Conservation (phyloP, 2,888 invertebrate genomes). For the Pemphredon lugubris region DNA sequence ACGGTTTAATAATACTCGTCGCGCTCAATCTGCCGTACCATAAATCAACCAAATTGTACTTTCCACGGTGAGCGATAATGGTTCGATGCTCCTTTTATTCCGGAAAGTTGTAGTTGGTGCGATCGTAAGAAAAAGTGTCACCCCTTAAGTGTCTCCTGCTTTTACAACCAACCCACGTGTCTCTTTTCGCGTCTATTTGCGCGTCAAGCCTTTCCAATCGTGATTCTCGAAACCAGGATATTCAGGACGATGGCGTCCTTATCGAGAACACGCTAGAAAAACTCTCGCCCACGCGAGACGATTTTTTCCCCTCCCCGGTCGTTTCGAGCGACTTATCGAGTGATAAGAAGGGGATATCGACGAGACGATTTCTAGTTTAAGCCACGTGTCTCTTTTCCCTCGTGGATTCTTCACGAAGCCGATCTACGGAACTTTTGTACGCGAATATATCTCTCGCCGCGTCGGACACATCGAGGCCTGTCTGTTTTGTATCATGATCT, state of each 20-base stretch:
- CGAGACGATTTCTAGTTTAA: constrained; percentile 17
- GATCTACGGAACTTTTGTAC: background rate
- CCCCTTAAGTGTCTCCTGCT: constrained; percentile 23
- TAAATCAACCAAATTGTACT: no score
- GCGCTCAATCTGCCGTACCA: no score
- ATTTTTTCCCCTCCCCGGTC: constrained; percentile 25
- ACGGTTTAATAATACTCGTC: no score
- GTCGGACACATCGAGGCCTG: no score
- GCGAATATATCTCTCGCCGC: no score
- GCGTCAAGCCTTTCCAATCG: constrained; percentile 18
- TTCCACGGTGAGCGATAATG: no score
- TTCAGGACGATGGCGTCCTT: constrained; percentile 32
- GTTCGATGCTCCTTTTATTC: no score
- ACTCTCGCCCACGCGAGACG: constrained; percentile 44
- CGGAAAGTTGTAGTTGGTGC: background rate
- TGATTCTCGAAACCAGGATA: constrained; percentile 25
- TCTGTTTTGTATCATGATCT: background rate
- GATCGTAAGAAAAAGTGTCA: background rate
- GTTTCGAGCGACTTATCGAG: constrained; percentile 22
- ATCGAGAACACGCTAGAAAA: constrained; percentile 28
- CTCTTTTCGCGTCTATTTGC: constrained; percentile 18
- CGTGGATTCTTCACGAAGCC: no score
- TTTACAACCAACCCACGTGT: constrained; percentile 51
- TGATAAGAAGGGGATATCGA: constrained; percentile 31
- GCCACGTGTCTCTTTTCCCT: background rate